Evolutionary conservation across 2,797 vertebrate genomes (phyloP), one percentile per base, ranked within the genome.

Genomic region (Malurus splendens): DNA sequence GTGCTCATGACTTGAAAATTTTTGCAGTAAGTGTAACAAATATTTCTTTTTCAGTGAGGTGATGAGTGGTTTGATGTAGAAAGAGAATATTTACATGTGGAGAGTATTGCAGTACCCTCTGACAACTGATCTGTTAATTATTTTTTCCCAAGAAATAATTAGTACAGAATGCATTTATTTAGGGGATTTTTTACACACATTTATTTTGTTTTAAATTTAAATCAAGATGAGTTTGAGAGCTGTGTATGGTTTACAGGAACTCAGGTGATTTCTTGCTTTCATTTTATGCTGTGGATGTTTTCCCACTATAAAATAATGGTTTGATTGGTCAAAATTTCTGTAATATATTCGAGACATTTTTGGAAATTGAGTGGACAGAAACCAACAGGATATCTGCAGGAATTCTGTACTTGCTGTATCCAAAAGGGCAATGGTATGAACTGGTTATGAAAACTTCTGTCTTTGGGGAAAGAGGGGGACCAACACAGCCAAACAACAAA

Each of bases 11-110:
- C 48, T 87, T 88, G 82, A 72, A 87, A 80, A 18, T 66, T 82
- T 88, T 51, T 79, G 72, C 85, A 86, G 33, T 36, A 75, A 87
- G 64, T 59, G 47, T 91, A 84, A 89, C 65, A 91, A 86, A 76
- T 52, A 18, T 38, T 71, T 88, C 85, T 77, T 65, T 85, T 55
- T 71, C 30, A 50, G 36, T 84, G 48, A 79, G 27, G 73, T 93
- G 72, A 68, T 92, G 73, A 14, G 38, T 54, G n/a, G 14, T 55
- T 76, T 72, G 48, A 28, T 79, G 32, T 33, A 68, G 42, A 77
- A 87, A 80, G 33, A 36, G 36, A 56, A 6, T 41, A 47, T 65
- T 56, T 80, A 25, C 32, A 44, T 44, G 25, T 45, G 38, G 36
- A 84, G 36, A 33, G 6, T 54, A n/a, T 59, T 83, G 55, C 38